A percentile compares a stretch with the other conserved stretches of the same genome.
phyloP scores from a whole-genome alignment of 2,888 invertebrate genomes.

The Sphinx pinastri region DNA sequence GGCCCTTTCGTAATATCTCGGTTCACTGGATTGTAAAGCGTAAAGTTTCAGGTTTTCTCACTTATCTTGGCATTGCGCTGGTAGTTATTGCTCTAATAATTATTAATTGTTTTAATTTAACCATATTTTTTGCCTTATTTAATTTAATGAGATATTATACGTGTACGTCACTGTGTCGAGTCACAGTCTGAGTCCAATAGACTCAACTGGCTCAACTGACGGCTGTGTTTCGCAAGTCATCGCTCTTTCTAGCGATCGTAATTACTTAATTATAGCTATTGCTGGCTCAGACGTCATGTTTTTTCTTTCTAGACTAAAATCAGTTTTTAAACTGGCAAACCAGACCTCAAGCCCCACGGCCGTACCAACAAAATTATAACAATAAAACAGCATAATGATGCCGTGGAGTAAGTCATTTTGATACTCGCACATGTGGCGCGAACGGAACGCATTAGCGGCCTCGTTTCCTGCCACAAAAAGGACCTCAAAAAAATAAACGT shows the following conservation, averaged over 20 bases:
- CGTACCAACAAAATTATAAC: conserved; percentile 71
- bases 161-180: too few species aligned
- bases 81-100: too few species aligned
- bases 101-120: too few species aligned
- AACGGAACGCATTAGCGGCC: conserved; percentile 65
- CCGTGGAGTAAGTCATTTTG: conserved; percentile 53
- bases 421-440: conserved; percentile 69
- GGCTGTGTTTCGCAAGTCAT: conserved; percentile 14
- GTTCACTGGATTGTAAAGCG: too few species aligned
- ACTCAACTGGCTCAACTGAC: neutral
- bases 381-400: conserved; percentile 57
- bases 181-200: neutral
- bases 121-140: neutral
- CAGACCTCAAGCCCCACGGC: conserved; percentile 3
- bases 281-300: neutral
- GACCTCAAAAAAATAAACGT: conserved; percentile 41
- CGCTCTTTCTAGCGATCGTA: conserved; percentile 7
- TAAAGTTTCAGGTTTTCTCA: too few species aligned
- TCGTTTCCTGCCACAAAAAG: conserved; percentile 61
- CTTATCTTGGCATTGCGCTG: too few species aligned
- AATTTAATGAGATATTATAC: neutral
- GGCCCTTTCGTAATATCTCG: too few species aligned
- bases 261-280: conserved; percentile 19
- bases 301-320: neutral
- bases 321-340: conserved; percentile 3